Evolutionary conservation across 2,888 invertebrate genomes (phyloP).

Genomic region (Steinernema scapterisci): DNA sequence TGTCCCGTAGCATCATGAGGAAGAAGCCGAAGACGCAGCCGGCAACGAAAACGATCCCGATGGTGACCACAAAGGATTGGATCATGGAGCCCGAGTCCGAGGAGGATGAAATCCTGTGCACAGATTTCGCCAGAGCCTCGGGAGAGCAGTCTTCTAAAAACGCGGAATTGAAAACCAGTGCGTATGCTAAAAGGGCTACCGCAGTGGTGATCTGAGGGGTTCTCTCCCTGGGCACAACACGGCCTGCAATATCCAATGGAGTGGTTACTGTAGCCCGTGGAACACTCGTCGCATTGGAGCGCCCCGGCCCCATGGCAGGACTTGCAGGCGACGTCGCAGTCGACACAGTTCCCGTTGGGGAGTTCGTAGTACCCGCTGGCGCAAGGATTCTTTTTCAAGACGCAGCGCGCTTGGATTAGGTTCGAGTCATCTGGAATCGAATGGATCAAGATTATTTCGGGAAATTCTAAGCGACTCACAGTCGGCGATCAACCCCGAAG

Average conservation of each 20-base stretch:
- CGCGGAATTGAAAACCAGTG: neutral
- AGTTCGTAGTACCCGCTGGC: conserved; percentile 61
- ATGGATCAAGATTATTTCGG: too few relatives aligned
- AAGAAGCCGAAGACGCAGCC: conserved; percentile 5
- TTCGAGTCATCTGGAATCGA: conserved; percentile 60
- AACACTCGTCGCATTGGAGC: conserved; percentile 60
- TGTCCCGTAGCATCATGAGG: conserved; percentile 25
- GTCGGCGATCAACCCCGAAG: conserved; percentile 63
- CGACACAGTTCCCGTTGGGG: conserved; percentile 52
- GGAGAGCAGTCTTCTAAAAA: conserved; percentile 34
- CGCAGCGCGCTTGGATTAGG: conserved; percentile 62
- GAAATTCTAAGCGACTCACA: conserved; percentile 50
- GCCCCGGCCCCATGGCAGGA: conserved; percentile 61
- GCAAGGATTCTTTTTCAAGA: conserved; percentile 60
- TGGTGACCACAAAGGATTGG: conserved; percentile 23
- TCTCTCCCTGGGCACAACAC: conserved; percentile 53
- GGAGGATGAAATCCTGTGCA: neutral
- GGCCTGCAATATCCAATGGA: conserved; percentile 63
- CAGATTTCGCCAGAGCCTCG: conserved; percentile 10
- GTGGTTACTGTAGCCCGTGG: conserved; percentile 57
- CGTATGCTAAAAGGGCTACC: conserved; percentile 44
- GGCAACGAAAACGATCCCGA: conserved; percentile 35
- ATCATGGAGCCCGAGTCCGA: conserved; percentile 9
- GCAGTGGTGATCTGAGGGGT: conserved; percentile 44
- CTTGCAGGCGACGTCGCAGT: conserved; percentile 61